phyloP scores from a whole-genome alignment of 1,140 invertebrate genomes.

The Heliconius hewitsoni region DNA sequence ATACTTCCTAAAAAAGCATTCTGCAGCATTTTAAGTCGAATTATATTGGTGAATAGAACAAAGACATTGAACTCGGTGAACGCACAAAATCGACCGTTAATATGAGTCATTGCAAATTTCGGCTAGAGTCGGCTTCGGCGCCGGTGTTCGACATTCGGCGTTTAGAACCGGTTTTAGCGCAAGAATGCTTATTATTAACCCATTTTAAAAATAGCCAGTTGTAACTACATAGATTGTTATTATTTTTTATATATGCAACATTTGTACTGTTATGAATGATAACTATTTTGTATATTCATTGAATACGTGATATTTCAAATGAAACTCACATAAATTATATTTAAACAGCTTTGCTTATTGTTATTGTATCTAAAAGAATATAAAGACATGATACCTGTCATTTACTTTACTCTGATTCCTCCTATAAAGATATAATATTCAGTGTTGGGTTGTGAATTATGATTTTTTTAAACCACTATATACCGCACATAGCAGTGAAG shows the following conservation, averaged over 20 bases:
- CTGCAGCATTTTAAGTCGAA: too few species aligned
- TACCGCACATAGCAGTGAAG: too few species aligned
- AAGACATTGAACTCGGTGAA: not conserved
- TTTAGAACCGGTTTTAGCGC: slow-evolving; percentile 6
- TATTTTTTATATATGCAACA: not conserved
- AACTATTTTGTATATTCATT: not conserved
- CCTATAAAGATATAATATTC: too few species aligned
- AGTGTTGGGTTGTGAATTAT: too few species aligned
- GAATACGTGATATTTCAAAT: too few species aligned
- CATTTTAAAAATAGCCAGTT: not conserved
- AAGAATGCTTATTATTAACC: slow-evolving; percentile 2
- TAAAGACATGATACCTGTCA: too few species aligned
- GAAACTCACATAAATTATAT: too few species aligned
- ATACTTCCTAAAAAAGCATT: too few species aligned
- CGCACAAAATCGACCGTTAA: not conserved
- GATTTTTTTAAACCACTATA: too few species aligned
- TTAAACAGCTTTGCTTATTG: not conserved
- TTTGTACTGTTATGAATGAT: not conserved
- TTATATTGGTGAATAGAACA: not conserved
- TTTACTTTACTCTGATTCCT: too few species aligned
- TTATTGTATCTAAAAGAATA: not conserved
- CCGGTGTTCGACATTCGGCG: not conserved
- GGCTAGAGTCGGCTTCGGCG: not conserved
- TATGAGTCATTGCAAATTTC: not conserved
- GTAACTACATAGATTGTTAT: not conserved